Evolutionary conservation across 2,797 vertebrate species (phyloP).

Genomic region (Tolypeutes matacus): DNA sequence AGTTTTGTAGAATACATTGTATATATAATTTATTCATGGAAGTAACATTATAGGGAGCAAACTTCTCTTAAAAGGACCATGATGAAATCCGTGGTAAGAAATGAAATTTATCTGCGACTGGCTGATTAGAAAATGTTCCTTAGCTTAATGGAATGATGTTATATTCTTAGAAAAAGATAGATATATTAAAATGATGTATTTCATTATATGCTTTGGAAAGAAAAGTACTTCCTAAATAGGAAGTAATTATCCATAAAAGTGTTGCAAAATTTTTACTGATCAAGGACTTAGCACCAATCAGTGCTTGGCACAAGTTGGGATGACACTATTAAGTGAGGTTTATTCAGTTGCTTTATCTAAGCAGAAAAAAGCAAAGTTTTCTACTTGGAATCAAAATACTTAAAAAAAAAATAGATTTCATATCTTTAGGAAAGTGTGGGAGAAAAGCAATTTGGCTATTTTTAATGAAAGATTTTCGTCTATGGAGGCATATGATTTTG

Average conservation of each 20-base stretch:
- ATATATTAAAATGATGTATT: constrained; percentile 56
- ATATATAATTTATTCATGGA: background rate
- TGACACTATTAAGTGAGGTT: constrained; percentile 34
- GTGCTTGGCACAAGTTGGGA: background rate
- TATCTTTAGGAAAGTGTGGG: constrained; percentile 47
- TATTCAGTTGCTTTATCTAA: constrained; percentile 55
- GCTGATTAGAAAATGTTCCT: background rate
- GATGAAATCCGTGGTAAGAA: background rate
- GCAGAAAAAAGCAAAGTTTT: constrained; percentile 43
- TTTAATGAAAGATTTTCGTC: constrained; percentile 74
- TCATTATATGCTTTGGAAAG: constrained; percentile 43
- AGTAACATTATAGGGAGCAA: background rate
- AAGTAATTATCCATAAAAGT: constrained; percentile 32
- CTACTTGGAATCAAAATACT: constrained; percentile 66
- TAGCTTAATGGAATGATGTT: constrained; percentile 39
- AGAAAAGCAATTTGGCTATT: constrained; percentile 74
- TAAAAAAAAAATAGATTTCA: constrained; percentile 36
- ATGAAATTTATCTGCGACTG: constrained; percentile 25
- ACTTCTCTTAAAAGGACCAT: background rate
- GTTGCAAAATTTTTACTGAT: constrained; percentile 21
- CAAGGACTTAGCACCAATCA: background rate
- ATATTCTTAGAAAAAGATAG: constrained; percentile 46
- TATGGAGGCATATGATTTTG: constrained; percentile 65
- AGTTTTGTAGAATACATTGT: constrained; percentile 32
- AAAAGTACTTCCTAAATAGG: constrained; percentile 3